These are phyloP conservation scores for Ariolimax columbianus DNA, from an alignment of 2,888 invertebrate species.

Conservation along the genomic window DNA sequence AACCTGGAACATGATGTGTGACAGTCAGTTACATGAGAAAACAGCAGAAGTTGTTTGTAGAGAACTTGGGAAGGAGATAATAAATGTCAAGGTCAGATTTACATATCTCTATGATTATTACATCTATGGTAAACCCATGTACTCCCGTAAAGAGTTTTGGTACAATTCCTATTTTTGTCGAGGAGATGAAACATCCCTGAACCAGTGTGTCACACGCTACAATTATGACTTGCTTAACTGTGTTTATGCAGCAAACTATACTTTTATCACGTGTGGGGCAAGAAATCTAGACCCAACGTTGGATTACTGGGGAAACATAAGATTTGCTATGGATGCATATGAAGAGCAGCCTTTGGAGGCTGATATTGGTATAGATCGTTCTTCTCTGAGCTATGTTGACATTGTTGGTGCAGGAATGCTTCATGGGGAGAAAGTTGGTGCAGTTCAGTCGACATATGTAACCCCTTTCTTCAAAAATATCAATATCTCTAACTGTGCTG, in stretches of 20 bases:
- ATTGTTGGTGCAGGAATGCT: slow-evolving; percentile 95
- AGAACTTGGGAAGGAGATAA: slow-evolving; percentile 91
- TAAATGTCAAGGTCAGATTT: slow-evolving; percentile 92
- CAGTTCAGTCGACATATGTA: slow-evolving; percentile 92
- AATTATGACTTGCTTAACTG: slow-evolving; percentile 86
- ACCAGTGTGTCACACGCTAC: slow-evolving; percentile 85
- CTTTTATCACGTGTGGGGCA: slow-evolving; percentile 93
- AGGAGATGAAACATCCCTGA: slow-evolving; percentile 78
- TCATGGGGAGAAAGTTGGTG: slow-evolving; percentile 94
- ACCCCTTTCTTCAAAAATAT: slow-evolving; percentile 90
- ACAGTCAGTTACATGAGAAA: slow-evolving; percentile 94
- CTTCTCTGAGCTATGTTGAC: slow-evolving; percentile 85
- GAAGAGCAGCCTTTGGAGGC: slow-evolving; percentile 84
- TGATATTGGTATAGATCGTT: slow-evolving; percentile 82
- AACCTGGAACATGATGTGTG: slow-evolving; percentile 98
- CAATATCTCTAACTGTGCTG: slow-evolving; percentile 89
- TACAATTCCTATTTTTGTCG: slow-evolving; percentile 74
- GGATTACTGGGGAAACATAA: slow-evolving; percentile 92
- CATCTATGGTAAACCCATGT: slow-evolving; percentile 75
- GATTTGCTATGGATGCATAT: slow-evolving; percentile 93
- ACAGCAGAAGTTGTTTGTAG: slow-evolving; percentile 98
- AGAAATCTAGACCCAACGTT: slow-evolving; percentile 69
- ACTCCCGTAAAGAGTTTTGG: slow-evolving; percentile 78
- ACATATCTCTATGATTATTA: slow-evolving; percentile 76
- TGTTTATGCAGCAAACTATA: slow-evolving; percentile 91